Conservation (phyloP, 2,113 vertebrate genomes). For the Grammomys surdaster region DNA sequence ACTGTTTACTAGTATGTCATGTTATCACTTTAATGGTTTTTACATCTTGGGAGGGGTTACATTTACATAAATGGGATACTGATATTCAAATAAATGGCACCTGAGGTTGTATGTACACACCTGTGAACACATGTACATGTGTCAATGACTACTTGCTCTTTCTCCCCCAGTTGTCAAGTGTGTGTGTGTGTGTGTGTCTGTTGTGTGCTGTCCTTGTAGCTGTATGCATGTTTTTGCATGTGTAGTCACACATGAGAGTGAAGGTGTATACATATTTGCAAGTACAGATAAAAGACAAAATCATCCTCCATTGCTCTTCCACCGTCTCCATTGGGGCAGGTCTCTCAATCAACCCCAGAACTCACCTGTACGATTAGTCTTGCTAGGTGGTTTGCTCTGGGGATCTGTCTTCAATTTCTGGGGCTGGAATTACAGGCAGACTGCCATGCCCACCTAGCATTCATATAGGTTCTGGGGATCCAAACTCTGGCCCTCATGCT, state of each 20-base stretch:
- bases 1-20: not conserved
- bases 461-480: not conserved
- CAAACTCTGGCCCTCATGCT: not conserved
- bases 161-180: not conserved
- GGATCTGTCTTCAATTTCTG: not conserved
- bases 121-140: not conserved
- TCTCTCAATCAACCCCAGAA: not conserved
- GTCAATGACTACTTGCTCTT: not conserved
- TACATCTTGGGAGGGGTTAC: not conserved
- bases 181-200: not conserved
- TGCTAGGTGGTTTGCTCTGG: not conserved
- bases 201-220: no score
- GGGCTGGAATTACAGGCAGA: not conserved
- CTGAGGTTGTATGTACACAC: not conserved
- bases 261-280: not conserved
- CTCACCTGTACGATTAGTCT: not conserved
- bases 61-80: not conserved
- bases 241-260: no score
- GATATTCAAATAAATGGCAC: not conserved
- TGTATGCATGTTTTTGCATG: not conserved
- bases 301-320: not conserved
- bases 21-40: not conserved
- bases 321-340: not conserved
- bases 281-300: not conserved
- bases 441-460: not conserved